Evolutionary conservation across 2,888 invertebrate species (phyloP), one percentile per base, ranked within the genome.

Genomic region (Vesta saturnalis): DNA sequence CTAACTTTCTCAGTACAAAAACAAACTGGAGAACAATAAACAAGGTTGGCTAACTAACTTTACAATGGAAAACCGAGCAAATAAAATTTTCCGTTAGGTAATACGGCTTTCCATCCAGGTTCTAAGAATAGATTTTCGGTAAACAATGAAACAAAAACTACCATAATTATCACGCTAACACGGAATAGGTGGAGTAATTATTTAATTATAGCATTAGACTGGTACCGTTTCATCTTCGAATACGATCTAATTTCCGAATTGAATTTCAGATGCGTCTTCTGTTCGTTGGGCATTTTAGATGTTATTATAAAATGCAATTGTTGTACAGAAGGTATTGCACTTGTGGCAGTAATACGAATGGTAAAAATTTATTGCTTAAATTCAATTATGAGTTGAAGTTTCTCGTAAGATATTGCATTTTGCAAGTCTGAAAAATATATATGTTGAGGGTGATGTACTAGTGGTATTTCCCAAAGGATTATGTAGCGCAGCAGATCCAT

Each of bases 171-270:
- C 68, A 59, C 64, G 58, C 49, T 67, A 60, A 78, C 82, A 81
- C 71, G 81, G 75, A 82, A 82, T 78, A 80, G 82, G 82, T 80
- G 82, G 80, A 78, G 82, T 81, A 81, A 82, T 82, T 81, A 82
- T 80, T 80, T 80, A 80, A 81, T 81, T 80, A 80, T 80, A 77
- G 76, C 77, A 77, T 77, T 73, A 77, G 62, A 72, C 72, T 71
- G 71, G 63, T 43, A 58, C 49, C 58, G 60, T 59, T 61, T 59
- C 56, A 59, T 60, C 69, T 67, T 70, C 65, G 69, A 71, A 73
- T 68, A 71, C 70, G 60, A 52, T 57, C 60, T 67, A 64, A 64
- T 70, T 67, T 58, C 68, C 18, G 43, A 61, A 66, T 70, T 67
- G 70, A 67, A 70, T 64, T 70, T 70, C 46, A 60, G 66, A 67